Conservation (phyloP, 2,888 invertebrate species). For the Latrodectus elegans region DNA sequence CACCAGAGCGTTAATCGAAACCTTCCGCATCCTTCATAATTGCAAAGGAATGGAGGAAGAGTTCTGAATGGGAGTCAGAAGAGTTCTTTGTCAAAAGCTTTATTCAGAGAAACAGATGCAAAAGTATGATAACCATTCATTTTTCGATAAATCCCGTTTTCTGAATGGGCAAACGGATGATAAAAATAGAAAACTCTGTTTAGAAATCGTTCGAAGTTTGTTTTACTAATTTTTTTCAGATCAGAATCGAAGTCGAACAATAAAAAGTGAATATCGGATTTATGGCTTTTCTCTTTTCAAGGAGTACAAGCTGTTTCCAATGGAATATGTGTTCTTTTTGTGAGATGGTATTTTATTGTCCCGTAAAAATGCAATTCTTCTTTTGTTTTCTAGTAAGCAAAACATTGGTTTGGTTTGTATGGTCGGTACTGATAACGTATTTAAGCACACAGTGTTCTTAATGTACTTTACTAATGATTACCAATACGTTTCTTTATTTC, state of each 20-base stretch:
- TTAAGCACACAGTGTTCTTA: too few species aligned
- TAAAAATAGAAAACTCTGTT: constrained; percentile 2
- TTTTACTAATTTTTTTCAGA: constrained; percentile 16
- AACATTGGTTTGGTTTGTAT: neutral
- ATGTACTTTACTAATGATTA: too few species aligned
- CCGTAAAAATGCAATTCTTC: neutral
- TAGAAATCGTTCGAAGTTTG: constrained; percentile 7
- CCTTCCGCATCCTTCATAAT: constrained; percentile 65
- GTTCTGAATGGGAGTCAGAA: constrained; percentile 16
- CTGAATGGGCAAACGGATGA: neutral
- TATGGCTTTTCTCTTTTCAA: constrained; percentile 10
- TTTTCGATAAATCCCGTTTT: constrained; percentile 25
- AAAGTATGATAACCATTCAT: constrained; percentile 32
- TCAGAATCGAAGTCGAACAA: constrained; percentile 8
- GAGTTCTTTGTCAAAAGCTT: constrained; percentile 10
- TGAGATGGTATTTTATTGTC: constrained; percentile 26
- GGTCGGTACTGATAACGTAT: too few species aligned
- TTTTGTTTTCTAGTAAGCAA: neutral
- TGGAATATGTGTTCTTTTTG: constrained; percentile 19
- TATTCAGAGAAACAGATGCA: constrained; percentile 66
- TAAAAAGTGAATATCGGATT: constrained; percentile 23
- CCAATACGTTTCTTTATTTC: too few species aligned
- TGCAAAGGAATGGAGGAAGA: constrained; percentile 45
- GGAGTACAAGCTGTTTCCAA: constrained; percentile 39
- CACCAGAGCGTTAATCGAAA: constrained; percentile 57